phyloP scores from a whole-genome alignment of 1,140 invertebrate species.

The Leptopilina boulardi region DNA sequence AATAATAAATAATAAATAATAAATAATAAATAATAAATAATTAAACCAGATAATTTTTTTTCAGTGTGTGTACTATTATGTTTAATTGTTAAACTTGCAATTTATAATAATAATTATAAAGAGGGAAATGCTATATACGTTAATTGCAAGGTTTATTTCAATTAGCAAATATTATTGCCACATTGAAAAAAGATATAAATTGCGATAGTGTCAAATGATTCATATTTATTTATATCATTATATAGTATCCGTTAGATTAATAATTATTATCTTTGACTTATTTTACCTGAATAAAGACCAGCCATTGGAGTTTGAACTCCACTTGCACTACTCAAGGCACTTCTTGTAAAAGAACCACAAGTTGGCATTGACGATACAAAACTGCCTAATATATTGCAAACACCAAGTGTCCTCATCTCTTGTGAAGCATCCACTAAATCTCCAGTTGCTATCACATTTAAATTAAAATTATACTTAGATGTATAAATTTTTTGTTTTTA shows the following conservation, averaged over 20 bases:
- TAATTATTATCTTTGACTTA: constrained; percentile 5
- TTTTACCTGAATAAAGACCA: constrained; percentile 81
- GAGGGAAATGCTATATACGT: not conserved
- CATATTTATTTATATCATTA: not conserved
- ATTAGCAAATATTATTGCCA: not conserved
- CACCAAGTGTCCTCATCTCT: constrained; percentile 82
- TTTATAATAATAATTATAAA: not conserved
- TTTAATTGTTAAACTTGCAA: no score
- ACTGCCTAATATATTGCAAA: constrained; percentile 84
- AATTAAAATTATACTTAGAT: constrained; percentile 23
- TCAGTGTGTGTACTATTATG: not conserved
- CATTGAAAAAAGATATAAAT: not conserved
- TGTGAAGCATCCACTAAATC: constrained; percentile 79
- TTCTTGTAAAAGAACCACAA: constrained; percentile 84
- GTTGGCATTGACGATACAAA: constrained; percentile 85
- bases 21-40: no score
- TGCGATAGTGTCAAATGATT: not conserved
- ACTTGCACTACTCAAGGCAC: constrained; percentile 85
- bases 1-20: no score
- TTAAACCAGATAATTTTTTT: not conserved
- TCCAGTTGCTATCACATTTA: constrained; percentile 69
- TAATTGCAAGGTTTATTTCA: not conserved
- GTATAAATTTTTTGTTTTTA: not conserved
- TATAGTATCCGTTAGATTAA: not conserved
- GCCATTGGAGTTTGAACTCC: constrained; percentile 86